A percentile compares a stretch with the other conserved stretches of the same genome.
phyloP scores from a whole-genome alignment of 2,797 vertebrate genomes.

The Enteromius afrohamiltoni region DNA sequence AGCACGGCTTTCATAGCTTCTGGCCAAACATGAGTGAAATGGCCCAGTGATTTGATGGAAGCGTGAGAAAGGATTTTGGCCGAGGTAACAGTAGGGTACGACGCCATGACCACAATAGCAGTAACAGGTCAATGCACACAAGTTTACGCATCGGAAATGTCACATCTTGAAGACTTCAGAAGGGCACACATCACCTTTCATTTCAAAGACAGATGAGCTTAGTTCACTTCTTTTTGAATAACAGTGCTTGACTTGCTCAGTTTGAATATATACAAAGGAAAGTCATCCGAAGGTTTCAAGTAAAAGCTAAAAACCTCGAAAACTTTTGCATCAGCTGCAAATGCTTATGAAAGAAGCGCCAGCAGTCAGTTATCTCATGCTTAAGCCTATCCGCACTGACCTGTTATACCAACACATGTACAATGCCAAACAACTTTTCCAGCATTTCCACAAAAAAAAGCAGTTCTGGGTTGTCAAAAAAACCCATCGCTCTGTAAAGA shows the following conservation, averaged over 20 bases:
- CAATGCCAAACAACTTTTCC: neutral
- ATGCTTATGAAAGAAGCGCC: neutral
- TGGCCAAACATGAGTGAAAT: constrained; percentile 46
- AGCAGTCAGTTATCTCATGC: neutral
- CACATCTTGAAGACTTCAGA: constrained; percentile 20
- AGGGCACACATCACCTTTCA: constrained; percentile 26
- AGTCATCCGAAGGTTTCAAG: constrained; percentile 20
- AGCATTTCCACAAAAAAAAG: neutral
- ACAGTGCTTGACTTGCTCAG: neutral
- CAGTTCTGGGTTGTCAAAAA: neutral
- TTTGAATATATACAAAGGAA: constrained; percentile 19
- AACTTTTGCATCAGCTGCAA: constrained; percentile 14
- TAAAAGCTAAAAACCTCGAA: neutral
- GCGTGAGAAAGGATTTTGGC: constrained; percentile 37
- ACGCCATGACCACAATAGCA: constrained; percentile 4
- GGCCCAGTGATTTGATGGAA: constrained; percentile 22
- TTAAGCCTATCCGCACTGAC: neutral
- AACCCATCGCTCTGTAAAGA: neutral
- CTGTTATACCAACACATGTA: neutral
- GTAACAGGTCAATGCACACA: constrained; percentile 21
- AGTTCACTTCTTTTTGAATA: constrained; percentile 31
- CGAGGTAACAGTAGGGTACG: constrained; percentile 4
- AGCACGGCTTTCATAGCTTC: constrained; percentile 37
- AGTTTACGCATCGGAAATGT: constrained; percentile 8
- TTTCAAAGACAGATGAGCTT: constrained; percentile 35